Evolutionary conservation across 2,113 vertebrate species (phyloP).

Genomic region (Lethenteron reissneri): DNA sequence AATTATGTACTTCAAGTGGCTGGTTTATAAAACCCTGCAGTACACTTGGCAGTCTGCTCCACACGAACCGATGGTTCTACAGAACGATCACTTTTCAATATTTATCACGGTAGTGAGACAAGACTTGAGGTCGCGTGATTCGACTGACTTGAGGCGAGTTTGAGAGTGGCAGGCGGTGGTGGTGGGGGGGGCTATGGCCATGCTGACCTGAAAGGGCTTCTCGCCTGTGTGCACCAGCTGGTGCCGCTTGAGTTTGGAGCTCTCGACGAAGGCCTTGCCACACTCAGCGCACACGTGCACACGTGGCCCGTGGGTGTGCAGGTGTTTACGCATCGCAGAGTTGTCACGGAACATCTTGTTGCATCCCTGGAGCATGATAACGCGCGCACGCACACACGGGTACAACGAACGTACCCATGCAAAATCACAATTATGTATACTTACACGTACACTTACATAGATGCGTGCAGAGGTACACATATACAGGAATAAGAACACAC

Average conservation of each 20-base stretch:
- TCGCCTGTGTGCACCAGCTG: constrained; percentile 96
- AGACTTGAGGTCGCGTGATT: too few relatives aligned
- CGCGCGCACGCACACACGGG: neutral
- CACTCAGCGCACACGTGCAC: constrained; percentile 94
- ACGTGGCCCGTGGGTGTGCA: constrained; percentile 83
- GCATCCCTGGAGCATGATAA: constrained; percentile 38
- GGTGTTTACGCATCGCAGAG: constrained; percentile 93
- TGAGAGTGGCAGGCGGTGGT: too few relatives aligned
- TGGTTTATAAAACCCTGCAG: too few relatives aligned
- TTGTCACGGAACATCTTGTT: constrained; percentile 99
- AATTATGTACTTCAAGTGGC: too few relatives aligned
- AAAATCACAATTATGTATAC: neutral
- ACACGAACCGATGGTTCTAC: too few relatives aligned
- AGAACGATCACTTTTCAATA: too few relatives aligned
- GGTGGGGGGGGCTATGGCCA: too few relatives aligned
- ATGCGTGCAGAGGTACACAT: too few relatives aligned
- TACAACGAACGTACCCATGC: neutral
- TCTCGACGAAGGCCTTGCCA: constrained; percentile 93
- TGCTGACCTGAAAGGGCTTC: constrained; percentile 76
- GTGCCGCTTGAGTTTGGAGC: constrained; percentile 87
- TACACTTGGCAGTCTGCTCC: too few relatives aligned
- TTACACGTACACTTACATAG: neutral
- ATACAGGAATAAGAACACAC: neutral
- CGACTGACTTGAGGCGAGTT: too few relatives aligned
- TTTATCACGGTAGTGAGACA: too few relatives aligned